Conservation (phyloP, 92 coral and sea anemone genomes). For the Epizoanthus stellaris region DNA sequence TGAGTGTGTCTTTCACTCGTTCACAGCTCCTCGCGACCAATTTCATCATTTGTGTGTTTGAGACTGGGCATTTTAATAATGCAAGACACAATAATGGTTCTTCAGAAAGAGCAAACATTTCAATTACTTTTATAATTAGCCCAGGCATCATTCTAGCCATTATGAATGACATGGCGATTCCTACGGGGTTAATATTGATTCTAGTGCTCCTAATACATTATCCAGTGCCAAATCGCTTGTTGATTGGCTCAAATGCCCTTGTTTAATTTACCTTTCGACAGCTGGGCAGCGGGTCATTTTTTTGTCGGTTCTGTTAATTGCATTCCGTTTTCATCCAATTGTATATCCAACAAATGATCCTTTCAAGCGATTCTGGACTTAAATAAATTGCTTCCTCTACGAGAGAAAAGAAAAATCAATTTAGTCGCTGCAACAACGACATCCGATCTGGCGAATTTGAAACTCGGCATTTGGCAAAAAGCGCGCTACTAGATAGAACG, state of each 20-base stretch:
- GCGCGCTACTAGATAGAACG: constrained; percentile 23
- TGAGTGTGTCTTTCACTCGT: background rate
- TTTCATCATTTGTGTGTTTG: constrained; percentile 5
- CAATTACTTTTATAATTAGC: constrained; percentile 87
- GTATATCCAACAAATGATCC: constrained; percentile 81
- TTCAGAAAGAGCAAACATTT: constrained; percentile 76
- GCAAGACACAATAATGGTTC: constrained; percentile 65
- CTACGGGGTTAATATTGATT: constrained; percentile 81
- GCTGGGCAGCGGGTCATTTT: constrained; percentile 79
- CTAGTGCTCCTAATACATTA: constrained; percentile 58
- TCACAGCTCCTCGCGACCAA: constrained; percentile 22
- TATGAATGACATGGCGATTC: constrained; percentile 78
- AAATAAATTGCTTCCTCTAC: constrained; percentile 83
- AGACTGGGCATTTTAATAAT: constrained; percentile 56
- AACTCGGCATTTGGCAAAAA: constrained; percentile 33
- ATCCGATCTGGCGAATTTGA: constrained; percentile 55
- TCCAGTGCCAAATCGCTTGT: constrained; percentile 53
- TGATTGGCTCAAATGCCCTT: constrained; percentile 71
- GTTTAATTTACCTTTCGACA: constrained; percentile 84
- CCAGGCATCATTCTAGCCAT: constrained; percentile 70
- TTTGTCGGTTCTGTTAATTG: constrained; percentile 88
- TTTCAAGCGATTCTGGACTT: constrained; percentile 85
- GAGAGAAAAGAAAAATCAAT: constrained; percentile 68
- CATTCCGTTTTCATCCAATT: constrained; percentile 93
- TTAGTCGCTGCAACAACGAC: constrained; percentile 46